These are phyloP conservation scores for Oryzias celebensis DNA, from an alignment of 2,113 vertebrate genomes.

Conservation along the genomic window DNA sequence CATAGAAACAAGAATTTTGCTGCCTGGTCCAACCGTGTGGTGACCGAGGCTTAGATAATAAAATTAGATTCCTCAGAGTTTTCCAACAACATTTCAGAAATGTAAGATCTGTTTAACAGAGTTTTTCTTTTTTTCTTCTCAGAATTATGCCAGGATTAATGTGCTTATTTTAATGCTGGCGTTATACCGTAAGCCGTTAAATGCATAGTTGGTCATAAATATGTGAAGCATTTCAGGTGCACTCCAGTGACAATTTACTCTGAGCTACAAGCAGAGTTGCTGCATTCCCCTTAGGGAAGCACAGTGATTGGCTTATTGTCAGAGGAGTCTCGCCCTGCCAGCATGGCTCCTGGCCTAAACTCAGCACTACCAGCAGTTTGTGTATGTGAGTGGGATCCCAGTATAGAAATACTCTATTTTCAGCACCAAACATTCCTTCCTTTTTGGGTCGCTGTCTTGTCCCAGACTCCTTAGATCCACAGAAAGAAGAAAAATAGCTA, in stretches of 20 bases:
- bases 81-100: constrained; percentile 17
- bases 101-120: constrained; percentile 10
- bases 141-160: background rate
- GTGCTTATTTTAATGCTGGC: background rate
- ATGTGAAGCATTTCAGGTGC: background rate
- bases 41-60: constrained; percentile 19
- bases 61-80: constrained; percentile 17
- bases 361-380: background rate
- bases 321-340: background rate
- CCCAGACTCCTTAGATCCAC: background rate
- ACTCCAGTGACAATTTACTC: background rate
- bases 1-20: constrained; percentile 52
- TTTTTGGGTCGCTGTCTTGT: constrained; percentile 2
- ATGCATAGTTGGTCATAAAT: constrained; percentile 2
- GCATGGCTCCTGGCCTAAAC: background rate
- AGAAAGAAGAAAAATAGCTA: background rate
- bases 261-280: background rate
- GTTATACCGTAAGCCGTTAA: background rate
- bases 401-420: background rate
- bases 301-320: background rate
- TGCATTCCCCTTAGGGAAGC: background rate
- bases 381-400: constrained; percentile 1
- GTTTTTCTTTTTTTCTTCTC: background rate
- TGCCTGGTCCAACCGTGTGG: constrained; percentile 27
- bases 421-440: background rate